Evolutionary conservation across 2,888 invertebrate species (phyloP).

Genomic region (Tetranychus truncatus): DNA sequence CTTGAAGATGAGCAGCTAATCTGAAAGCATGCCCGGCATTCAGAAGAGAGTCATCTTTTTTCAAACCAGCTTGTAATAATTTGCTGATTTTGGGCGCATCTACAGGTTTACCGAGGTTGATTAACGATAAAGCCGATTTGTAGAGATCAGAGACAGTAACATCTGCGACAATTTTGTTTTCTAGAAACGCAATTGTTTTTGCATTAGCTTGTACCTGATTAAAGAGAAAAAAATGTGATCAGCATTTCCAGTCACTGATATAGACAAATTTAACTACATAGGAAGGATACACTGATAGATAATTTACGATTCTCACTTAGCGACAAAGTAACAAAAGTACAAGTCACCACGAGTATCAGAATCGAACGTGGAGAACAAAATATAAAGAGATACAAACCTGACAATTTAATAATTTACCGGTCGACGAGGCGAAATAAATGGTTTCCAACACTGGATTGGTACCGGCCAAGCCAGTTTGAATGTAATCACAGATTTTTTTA

Average conservation of each 20-base stretch:
- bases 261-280: neutral
- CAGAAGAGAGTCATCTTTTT: slow-evolving; percentile 49
- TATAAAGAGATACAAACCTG: neutral
- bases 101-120: slow-evolving; percentile 45
- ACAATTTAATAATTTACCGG: slow-evolving; percentile 15
- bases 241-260: neutral
- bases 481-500: neutral
- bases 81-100: slow-evolving; percentile 51
- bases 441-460: neutral
- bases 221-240: slow-evolving; percentile 1
- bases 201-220: neutral
- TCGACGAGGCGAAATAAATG: slow-evolving; percentile 17
- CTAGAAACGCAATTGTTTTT: slow-evolving; percentile 33
- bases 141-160: slow-evolving; percentile 50
- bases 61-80: slow-evolving; percentile 52
- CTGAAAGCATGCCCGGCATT: slow-evolving; percentile 17
- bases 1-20: slow-evolving; percentile 52
- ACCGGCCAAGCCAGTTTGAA: neutral
- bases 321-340: neutral
- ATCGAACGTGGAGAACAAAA: neutral
- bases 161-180: slow-evolving; percentile 46
- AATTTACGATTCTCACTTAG: neutral
- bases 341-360: neutral
- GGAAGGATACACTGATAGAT: neutral
- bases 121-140: slow-evolving; percentile 49